Evolutionary conservation across 2,797 vertebrate species (phyloP), one percentile per base, ranked within the genome.

Genomic region (Scomberomorus guttatus): DNA sequence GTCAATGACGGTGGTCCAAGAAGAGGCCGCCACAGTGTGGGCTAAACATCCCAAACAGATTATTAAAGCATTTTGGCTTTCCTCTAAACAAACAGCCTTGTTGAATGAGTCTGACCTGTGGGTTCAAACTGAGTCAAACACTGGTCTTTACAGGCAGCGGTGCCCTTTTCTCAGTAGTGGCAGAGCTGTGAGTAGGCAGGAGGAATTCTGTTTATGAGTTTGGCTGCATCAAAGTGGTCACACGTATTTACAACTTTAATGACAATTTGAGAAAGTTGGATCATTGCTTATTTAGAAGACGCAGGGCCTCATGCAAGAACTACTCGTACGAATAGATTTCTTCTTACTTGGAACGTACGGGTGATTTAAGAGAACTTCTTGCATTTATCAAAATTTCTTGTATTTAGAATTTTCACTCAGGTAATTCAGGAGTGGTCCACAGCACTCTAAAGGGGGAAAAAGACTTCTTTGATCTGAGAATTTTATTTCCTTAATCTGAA

Each of bases 31-130:
- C 50, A 46, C 34, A 72, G 63, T 4, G 0, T 54, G 29, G 42
- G 58, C 64, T 50, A 61, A 77, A 78, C 70, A 79, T 75, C 66
- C 54, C 62, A 72, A 82, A 83, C 61, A 60, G 39, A 64, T 87
- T 57, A 84, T 82, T 82, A 74, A 83, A 86, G 83, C 52, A 75
- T 81, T 89, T 85, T 86, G 81, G 71, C 72, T 91, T 85, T 87
- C 46, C 66, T 91, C 80, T 84, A 92, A 94, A 94, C 87, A 90
- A 94, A 91, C 67, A 67, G 15, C 12, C 63, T 13, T 0, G 1
- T n/a, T 57, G 55, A 82, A 72, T 25, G 65, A 69, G 58, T 52
- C 67, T 63, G 46, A 83, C 79, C 76, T 52, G 77, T 50, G 42
- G 64, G 72, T 79, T 79, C 65, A 60, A 61, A 37, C 42, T 34